Percentiles rank a stretch among this genome's conserved stretches.
These are phyloP conservation scores for Riptortus pedestris DNA, from an alignment of 1,140 invertebrate species.

Conservation along the genomic window DNA sequence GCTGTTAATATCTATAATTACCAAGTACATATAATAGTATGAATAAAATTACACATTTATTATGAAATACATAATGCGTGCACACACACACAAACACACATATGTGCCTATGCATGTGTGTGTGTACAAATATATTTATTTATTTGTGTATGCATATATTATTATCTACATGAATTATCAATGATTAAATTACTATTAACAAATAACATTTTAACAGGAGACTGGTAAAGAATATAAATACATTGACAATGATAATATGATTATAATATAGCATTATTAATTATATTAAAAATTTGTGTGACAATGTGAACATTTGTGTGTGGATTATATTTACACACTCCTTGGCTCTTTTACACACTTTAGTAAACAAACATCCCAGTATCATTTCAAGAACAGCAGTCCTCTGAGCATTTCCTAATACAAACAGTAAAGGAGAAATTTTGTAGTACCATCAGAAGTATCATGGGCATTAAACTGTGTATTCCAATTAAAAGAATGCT, in stretches of 20 bases:
- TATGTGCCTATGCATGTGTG: too few species aligned
- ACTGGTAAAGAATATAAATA: not conserved
- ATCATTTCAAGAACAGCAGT: not conserved
- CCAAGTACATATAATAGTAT: too few species aligned
- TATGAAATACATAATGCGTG: not conserved
- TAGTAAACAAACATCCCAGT: not conserved
- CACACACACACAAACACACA: too few species aligned
- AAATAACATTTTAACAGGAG: slow-evolving; percentile 1
- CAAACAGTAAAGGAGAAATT: not conserved
- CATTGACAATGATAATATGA: not conserved
- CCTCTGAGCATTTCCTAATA: not conserved
- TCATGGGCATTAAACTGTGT: too few species aligned
- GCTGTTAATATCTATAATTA: not conserved
- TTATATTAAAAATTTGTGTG: slow-evolving; percentile 5
- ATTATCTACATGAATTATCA: slow-evolving; percentile 4
- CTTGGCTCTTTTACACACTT: not conserved
- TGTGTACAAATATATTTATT: too few species aligned
- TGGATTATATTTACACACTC: too few species aligned
- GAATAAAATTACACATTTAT: too few species aligned
- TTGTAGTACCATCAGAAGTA: slow-evolving; percentile 10
- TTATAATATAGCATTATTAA: not conserved
- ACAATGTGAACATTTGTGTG: too few species aligned
- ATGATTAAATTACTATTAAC: not conserved
- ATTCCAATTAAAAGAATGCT: too few species aligned
- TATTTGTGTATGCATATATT: too few species aligned